Evolutionary conservation across 2,888 invertebrate species (phyloP), one percentile per base, ranked within the genome.

Genomic region (Drepanosiphum platanoidis): DNA sequence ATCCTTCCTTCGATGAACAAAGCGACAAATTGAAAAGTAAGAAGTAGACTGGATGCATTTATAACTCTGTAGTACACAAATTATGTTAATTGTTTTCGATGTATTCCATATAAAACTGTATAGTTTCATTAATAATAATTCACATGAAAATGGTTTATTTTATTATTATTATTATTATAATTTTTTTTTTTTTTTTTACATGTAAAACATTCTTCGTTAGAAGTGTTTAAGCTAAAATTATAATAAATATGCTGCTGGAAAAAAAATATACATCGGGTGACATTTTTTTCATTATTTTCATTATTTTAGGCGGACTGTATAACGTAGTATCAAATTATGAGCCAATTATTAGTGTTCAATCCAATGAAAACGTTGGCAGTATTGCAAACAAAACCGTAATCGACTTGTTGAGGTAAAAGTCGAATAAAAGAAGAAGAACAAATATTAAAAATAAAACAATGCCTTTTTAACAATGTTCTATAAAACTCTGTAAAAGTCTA

Each of bases 1-100:
- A 99, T 89, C 94, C 95, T 77, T 93, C 94, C 88, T 99, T 98
- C 91, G 98, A 98, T 89, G 95, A 95, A 88, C 92, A 94, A 88
- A 94, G 95, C 87, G 94, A 95, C 89, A 96, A 95, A 91, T 92
- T 82, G 81, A 95, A 95, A 91, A 95, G 95, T 93, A 96, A 95
- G 93, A 87, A 87, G 81, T 77, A 86, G 70, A 84, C 84, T 84
- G 84, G 75, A n/a, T 77, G 77, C 46, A 77, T 58, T 77, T 84
- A 58, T 75, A 52, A 46, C 27, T 66, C 30, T 77, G 84, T 84
- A 84, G 84, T 84, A 84, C 2, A 22, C 34, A 75, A 75, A 27
- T 83, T 75, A 75, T 75, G 66, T 74, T 75, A 84, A 84, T 58
- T 75, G 27, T 68, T 84, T 77, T 22, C 70, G 42, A 70, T 77